Evolutionary conservation across 2,888 invertebrate genomes (phyloP).

Genomic region (Enchytraeus crypticus): DNA sequence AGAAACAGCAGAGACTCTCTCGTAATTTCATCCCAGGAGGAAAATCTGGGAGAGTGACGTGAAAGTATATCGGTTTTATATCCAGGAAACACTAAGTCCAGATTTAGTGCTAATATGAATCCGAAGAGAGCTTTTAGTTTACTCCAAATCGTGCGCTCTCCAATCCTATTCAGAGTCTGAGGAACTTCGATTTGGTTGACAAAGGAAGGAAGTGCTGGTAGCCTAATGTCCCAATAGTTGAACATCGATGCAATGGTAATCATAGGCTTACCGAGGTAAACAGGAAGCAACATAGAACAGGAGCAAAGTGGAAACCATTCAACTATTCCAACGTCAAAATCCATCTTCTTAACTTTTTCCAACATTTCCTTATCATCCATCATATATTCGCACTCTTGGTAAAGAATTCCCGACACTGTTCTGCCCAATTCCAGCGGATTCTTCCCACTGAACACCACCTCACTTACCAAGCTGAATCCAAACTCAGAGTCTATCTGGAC

Average conservation of each 20-base stretch:
- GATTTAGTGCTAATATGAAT: not conserved
- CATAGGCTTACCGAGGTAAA: slow-evolving; percentile 4
- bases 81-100: not conserved
- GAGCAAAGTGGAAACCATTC: not conserved
- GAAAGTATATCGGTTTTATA: not conserved
- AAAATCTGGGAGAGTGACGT: too few species aligned
- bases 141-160: not conserved
- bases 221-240: slow-evolving; percentile 5
- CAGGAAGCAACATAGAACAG: slow-evolving; percentile 1
- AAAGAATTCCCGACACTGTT: not conserved
- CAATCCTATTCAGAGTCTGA: not conserved
- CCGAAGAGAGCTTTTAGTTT: not conserved
- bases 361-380: not conserved
- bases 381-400: slow-evolving; percentile 3
- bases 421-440: not conserved
- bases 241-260: not conserved
- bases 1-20: slow-evolving; percentile 4
- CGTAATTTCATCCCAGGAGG: slow-evolving; percentile 4
- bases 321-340: slow-evolving; percentile 3
- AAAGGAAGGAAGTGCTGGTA: slow-evolving; percentile 6
- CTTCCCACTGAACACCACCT: not conserved
- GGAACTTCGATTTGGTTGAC: not conserved
- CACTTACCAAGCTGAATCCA: not conserved
- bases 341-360: not conserved
- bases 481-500: not conserved